Evolutionary conservation across 2,797 vertebrate genomes (phyloP).

Genomic region (Sphenodon punctatus): DNA sequence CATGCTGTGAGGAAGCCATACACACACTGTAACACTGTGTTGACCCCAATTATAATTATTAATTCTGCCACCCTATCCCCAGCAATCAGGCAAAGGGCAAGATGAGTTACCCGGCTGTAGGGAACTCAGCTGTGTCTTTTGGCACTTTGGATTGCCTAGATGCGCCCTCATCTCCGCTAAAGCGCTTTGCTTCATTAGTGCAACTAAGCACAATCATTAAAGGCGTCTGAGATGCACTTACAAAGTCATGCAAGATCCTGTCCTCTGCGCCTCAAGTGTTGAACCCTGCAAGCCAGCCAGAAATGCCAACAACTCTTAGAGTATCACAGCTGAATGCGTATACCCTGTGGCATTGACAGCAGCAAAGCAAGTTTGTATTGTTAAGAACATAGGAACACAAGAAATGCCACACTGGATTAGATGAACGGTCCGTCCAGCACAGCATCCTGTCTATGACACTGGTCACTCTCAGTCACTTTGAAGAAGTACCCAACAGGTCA

Average conservation of each 20-base stretch:
- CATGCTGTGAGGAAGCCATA: neutral
- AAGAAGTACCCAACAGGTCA: no score
- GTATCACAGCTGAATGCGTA: constrained; percentile 52
- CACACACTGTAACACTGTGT: neutral
- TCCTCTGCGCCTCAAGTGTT: constrained; percentile 62
- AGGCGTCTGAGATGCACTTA: constrained; percentile 48
- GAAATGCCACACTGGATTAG: no score
- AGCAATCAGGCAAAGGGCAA: constrained; percentile 12
- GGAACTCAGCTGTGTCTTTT: constrained; percentile 33
- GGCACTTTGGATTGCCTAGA: constrained; percentile 44
- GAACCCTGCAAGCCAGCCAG: constrained; percentile 61
- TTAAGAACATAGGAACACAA: constrained; percentile 64
- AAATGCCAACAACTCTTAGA: constrained; percentile 69
- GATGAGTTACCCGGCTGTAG: neutral
- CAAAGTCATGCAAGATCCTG: constrained; percentile 52
- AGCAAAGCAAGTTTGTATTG: constrained; percentile 63
- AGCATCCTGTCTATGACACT: no score
- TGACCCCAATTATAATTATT: neutral
- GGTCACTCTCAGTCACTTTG: no score
- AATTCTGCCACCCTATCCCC: neutral
- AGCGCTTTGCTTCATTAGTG: constrained; percentile 31
- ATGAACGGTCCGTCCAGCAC: no score
- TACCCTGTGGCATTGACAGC: constrained; percentile 48
- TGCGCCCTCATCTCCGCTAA: constrained; percentile 12
- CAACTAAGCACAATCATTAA: constrained; percentile 51